phyloP scores from a whole-genome alignment of 2,888 invertebrate genomes.

The Diaperis boleti region DNA sequence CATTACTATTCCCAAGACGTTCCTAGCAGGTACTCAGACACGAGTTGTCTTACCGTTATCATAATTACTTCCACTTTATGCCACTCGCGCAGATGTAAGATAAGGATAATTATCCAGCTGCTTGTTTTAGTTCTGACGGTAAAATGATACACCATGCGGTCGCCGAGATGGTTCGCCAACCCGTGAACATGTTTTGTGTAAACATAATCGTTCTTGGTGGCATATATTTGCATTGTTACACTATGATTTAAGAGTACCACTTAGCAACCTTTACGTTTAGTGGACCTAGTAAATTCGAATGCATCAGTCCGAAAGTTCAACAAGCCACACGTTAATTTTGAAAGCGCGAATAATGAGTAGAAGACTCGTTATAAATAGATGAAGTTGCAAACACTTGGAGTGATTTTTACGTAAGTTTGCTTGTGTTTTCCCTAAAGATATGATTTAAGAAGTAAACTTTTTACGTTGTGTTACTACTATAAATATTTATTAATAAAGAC shows the following conservation, averaged over 20 bases:
- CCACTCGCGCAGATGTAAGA: slow-evolving; percentile 43
- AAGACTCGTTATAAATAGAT: no score
- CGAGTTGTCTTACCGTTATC: slow-evolving; percentile 46
- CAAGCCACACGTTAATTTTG: no score
- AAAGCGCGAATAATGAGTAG: no score
- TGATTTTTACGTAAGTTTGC: no score
- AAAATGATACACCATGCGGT: slow-evolving; percentile 33
- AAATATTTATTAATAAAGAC: no score
- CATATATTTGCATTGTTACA: slow-evolving; percentile 33
- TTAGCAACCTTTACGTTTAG: background rate
- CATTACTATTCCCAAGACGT: slow-evolving; percentile 44
- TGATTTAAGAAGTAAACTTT: no score
- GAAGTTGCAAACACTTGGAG: no score
- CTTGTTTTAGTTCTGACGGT: slow-evolving; percentile 43
- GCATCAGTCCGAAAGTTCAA: no score
- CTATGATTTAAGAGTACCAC: slow-evolving; percentile 19
- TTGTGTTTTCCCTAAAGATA: no score
- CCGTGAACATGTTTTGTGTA: slow-evolving; percentile 31
- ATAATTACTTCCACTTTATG: slow-evolving; percentile 49
- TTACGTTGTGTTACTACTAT: no score
- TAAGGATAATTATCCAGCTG: slow-evolving; percentile 49
- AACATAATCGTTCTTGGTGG: slow-evolving; percentile 30
- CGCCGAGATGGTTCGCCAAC: slow-evolving; percentile 21
- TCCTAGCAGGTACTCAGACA: slow-evolving; percentile 33
- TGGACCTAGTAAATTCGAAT: slow-evolving; percentile 14